These are phyloP conservation scores for Dolomedes plantarius DNA, from an alignment of 2,888 invertebrate genomes.

Conservation along the genomic window DNA sequence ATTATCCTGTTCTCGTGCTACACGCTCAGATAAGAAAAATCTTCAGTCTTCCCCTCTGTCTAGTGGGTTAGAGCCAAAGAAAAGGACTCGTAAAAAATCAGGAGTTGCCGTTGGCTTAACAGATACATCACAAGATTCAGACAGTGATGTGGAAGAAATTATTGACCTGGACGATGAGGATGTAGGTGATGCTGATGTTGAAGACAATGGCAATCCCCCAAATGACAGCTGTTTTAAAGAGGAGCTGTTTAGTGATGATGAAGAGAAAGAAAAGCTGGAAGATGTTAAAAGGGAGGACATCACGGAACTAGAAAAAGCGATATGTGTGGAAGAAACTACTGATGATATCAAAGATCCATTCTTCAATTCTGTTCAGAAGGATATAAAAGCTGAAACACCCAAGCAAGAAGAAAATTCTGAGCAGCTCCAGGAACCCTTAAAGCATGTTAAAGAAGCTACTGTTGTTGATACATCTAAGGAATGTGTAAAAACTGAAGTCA, in stretches of 20 bases:
- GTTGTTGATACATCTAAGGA: not conserved
- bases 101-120: constrained; percentile 34
- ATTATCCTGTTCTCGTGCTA: constrained; percentile 56
- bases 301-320: constrained; percentile 48
- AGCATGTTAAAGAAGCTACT: not conserved
- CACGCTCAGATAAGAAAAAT: constrained; percentile 73
- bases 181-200: constrained; percentile 27
- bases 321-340: constrained; percentile 33
- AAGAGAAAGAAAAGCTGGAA: constrained; percentile 55
- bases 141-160: constrained; percentile 64
- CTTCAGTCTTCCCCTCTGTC: constrained; percentile 66
- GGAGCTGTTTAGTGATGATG: constrained; percentile 66
- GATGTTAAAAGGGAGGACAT: constrained; percentile 47
- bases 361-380: not conserved
- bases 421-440: not conserved
- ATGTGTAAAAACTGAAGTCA: not conserved
- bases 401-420: not conserved
- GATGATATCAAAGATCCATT: constrained; percentile 10
- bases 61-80: constrained; percentile 62
- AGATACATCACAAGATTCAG: constrained; percentile 61
- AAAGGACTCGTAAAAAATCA: constrained; percentile 61
- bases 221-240: constrained; percentile 46
- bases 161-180: constrained; percentile 38
- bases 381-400: not conserved
- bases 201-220: constrained; percentile 20